These are phyloP conservation scores for Morphnarchus princeps DNA, from an alignment of 2,113 vertebrate species.

Conservation along the genomic window DNA sequence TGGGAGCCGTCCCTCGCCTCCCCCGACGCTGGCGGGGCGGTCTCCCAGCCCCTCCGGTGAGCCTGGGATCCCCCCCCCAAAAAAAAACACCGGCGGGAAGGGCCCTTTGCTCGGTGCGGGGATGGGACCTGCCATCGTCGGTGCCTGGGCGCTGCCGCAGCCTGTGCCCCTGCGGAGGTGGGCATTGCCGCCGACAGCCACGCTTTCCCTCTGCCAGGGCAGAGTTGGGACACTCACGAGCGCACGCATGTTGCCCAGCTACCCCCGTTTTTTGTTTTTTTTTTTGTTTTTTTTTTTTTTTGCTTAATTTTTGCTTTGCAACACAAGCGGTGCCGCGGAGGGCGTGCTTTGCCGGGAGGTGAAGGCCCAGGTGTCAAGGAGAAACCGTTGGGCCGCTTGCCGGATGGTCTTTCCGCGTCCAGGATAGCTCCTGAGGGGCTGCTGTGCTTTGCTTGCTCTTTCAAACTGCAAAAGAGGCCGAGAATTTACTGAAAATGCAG, in stretches of 20 bases:
- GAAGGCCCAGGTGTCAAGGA: background rate
- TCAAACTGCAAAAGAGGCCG: background rate
- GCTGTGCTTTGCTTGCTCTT: background rate
- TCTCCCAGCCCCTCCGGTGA: background rate
- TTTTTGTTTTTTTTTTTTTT: too few relatives aligned
- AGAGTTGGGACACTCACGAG: rapidly evolving
- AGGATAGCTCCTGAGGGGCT: too few relatives aligned
- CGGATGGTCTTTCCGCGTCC: rapidly evolving
- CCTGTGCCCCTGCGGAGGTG: background rate
- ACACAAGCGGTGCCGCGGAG: rapidly evolving
- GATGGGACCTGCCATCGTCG: background rate
- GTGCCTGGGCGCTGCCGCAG: background rate
- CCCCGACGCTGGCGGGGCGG: too few relatives aligned
- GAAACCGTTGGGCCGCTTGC: background rate
- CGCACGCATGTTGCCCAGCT: rapidly evolving
- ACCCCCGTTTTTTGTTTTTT: too few relatives aligned
- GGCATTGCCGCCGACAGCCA: background rate
- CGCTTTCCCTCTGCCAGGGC: too few relatives aligned
- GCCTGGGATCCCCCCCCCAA: background rate
- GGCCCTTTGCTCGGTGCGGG: background rate
- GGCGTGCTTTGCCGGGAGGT: rapidly evolving
- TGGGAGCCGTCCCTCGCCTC: background rate
- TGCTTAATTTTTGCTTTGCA: rapidly evolving
- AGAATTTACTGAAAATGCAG: rapidly evolving
- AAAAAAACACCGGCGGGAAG: too few relatives aligned